Evolutionary conservation across 2,113 vertebrate genomes (phyloP).

Genomic region (Seriola dumerili): DNA sequence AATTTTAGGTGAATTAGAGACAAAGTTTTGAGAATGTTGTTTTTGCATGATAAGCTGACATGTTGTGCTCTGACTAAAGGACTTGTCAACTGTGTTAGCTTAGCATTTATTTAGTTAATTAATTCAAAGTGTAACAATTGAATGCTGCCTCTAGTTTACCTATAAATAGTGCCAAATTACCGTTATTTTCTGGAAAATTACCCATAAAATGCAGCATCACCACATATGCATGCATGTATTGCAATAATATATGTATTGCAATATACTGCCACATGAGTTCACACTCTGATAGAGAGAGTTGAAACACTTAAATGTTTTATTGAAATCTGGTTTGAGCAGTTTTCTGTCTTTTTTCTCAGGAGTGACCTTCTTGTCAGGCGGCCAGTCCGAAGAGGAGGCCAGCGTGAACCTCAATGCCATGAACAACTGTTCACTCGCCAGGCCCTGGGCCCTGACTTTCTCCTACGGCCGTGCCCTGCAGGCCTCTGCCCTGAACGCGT

Average conservation of each 20-base stretch:
- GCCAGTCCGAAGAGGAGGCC: constrained; percentile 98
- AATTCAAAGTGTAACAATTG: too few relatives aligned
- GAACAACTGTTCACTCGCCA: constrained; percentile 90
- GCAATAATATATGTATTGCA: background rate
- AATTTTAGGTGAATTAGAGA: too few relatives aligned
- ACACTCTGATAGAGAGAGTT: background rate
- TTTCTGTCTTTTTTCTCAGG: constrained; percentile 78
- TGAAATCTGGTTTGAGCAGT: background rate
- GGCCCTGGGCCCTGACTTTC: constrained; percentile 98
- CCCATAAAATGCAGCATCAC: background rate
- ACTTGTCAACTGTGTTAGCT: too few relatives aligned
- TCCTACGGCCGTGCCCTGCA: constrained; percentile 97
- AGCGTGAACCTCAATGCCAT: constrained; percentile 96
- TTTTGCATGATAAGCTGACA: background rate
- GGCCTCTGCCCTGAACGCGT: constrained; percentile 93
- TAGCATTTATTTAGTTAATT: too few relatives aligned
- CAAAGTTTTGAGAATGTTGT: too few relatives aligned
- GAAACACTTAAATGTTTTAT: background rate
- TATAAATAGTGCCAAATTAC: background rate
- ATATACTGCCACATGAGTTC: background rate
- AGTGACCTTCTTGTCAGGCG: constrained; percentile 96
- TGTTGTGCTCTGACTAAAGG: background rate
- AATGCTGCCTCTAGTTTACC: too few relatives aligned
- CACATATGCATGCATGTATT: background rate
- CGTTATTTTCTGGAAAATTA: background rate